These are phyloP conservation scores for Furnarius figulus DNA, from an alignment of 2,113 vertebrate species.

Conservation along the genomic window DNA sequence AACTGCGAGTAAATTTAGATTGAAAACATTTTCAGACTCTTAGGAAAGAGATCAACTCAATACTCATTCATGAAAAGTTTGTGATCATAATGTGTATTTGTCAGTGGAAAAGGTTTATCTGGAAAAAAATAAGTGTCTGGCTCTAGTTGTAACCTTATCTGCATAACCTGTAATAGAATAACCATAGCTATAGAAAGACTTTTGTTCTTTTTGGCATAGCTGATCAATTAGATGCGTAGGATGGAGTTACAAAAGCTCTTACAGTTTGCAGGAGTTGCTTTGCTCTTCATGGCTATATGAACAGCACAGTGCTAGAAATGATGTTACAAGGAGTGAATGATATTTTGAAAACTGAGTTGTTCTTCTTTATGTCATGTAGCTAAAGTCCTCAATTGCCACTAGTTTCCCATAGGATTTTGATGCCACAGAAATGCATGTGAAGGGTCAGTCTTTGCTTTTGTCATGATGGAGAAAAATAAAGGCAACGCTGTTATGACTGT, in stretches of 20 bases:
- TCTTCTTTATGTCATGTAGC: background rate
- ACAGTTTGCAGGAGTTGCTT: background rate
- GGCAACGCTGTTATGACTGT: background rate
- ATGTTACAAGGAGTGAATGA: background rate
- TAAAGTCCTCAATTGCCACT: background rate
- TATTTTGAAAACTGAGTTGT: conserved; percentile 13
- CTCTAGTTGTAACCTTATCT: conserved; percentile 41
- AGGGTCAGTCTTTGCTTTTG: background rate
- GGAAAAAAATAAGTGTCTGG: conserved; percentile 38
- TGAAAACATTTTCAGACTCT: background rate
- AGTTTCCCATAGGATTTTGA: conserved; percentile 3
- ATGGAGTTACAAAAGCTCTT: conserved; percentile 63
- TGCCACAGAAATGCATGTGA: background rate
- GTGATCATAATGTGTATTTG: background rate
- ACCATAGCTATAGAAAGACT: conserved; percentile 48
- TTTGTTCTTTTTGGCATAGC: conserved; percentile 48
- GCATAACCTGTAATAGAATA: conserved; percentile 56
- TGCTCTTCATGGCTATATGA: background rate
- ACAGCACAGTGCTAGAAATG: background rate
- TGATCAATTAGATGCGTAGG: conserved; percentile 50
- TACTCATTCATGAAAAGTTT: conserved; percentile 9
- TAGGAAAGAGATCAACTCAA: background rate
- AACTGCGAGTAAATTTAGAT: background rate
- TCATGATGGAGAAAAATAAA: background rate
- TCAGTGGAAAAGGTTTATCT: conserved; percentile 25